Evolutionary conservation across 2,113 vertebrate genomes (phyloP).

Genomic region (Corynorhinus townsendii): DNA sequence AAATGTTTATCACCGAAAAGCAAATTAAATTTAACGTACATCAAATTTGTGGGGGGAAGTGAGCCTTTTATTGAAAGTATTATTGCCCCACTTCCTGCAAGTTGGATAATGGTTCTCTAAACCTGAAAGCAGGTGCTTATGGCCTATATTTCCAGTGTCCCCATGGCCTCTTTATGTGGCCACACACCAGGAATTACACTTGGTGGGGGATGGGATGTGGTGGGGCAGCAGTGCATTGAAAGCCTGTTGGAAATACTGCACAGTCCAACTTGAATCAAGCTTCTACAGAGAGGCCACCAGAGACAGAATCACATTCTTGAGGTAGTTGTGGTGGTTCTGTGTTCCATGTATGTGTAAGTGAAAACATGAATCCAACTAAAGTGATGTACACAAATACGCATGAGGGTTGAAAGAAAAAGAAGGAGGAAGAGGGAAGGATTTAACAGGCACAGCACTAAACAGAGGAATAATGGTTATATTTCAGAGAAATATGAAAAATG

Average conservation of each 20-base stretch:
- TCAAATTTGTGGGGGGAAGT: background rate
- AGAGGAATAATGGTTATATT: background rate
- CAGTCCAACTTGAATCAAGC: background rate
- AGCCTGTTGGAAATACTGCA: background rate
- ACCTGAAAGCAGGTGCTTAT: background rate
- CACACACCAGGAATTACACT: constrained; percentile 15
- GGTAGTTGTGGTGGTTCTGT: background rate
- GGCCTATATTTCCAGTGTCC: background rate
- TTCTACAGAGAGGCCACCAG: background rate
- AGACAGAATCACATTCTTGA: background rate
- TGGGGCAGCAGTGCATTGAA: background rate
- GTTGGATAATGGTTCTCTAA: background rate
- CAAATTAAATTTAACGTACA: constrained; percentile 3
- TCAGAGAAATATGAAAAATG: background rate
- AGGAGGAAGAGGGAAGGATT: background rate
- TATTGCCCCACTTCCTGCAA: background rate
- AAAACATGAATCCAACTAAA: background rate
- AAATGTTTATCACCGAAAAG: background rate
- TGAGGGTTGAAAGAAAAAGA: background rate
- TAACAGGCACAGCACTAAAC: background rate
- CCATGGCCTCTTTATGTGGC: background rate
- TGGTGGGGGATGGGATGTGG: background rate
- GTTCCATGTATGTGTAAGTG: background rate
- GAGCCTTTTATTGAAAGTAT: background rate
- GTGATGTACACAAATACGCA: background rate